These are phyloP conservation scores for Catharus minimus DNA, from an alignment of 2,113 vertebrate species.

Conservation along the genomic window DNA sequence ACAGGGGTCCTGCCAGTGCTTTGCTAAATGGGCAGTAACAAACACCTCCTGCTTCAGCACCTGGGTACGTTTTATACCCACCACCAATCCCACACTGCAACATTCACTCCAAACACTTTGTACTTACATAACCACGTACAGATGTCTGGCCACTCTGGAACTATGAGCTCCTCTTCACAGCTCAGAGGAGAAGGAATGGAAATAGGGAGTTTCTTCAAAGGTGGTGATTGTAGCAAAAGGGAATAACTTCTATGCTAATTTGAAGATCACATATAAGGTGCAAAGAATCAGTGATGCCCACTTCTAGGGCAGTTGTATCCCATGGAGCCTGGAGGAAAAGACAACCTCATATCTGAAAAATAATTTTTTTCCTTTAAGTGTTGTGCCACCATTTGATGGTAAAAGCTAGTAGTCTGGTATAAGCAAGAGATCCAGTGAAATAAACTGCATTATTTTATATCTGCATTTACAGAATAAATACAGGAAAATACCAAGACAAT, in stretches of 20 bases:
- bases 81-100: background rate
- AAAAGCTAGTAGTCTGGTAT: background rate
- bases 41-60: background rate
- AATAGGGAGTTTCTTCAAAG: background rate
- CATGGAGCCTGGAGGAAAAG: background rate
- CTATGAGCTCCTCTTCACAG: background rate
- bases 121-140: background rate
- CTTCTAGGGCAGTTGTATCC: background rate
- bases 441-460: background rate
- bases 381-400: background rate
- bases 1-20: background rate
- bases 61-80: background rate
- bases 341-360: background rate
- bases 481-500: background rate
- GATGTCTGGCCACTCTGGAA: background rate
- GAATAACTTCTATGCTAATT: background rate
- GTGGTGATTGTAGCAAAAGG: background rate
- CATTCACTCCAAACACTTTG: background rate
- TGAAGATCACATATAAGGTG: background rate
- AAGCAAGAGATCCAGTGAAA: background rate
- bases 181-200: background rate
- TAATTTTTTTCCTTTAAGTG: background rate
- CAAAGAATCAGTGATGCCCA: background rate
- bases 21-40: background rate
- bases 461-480: background rate